Conservation (phyloP, 2,888 invertebrate species). For the Melinopterus prodromus region DNA sequence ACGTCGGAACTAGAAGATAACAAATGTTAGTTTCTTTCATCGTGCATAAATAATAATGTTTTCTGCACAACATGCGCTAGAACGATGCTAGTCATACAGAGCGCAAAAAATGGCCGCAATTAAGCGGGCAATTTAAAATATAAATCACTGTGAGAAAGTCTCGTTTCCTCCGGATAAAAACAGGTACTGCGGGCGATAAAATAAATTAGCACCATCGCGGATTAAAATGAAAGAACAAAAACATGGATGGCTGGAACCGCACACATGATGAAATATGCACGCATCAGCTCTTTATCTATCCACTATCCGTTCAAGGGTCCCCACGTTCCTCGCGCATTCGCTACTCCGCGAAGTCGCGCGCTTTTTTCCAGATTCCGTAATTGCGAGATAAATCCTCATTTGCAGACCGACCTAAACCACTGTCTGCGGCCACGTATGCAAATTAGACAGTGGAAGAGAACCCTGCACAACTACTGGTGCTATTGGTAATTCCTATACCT, state of each 20-base stretch:
- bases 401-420: neutral
- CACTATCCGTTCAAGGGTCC: neutral
- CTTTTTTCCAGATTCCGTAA: neutral
- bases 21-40: neutral
- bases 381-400: slow-evolving; percentile 4
- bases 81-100: neutral
- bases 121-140: neutral
- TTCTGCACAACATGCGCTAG: neutral
- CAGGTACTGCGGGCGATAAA: slow-evolving; percentile 4
- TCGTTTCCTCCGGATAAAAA: slow-evolving; percentile 4
- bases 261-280: slow-evolving; percentile 4
- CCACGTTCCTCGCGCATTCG: neutral
- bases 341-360: neutral
- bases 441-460: neutral
- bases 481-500: neutral
- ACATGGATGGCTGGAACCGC: neutral
- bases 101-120: neutral
- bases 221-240: neutral
- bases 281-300: neutral
- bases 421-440: slow-evolving; percentile 4
- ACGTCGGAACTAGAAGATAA: neutral
- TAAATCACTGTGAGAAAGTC: slow-evolving; percentile 4
- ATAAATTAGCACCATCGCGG: slow-evolving; percentile 4
- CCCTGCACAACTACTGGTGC: neutral
- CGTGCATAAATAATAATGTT: neutral